These are phyloP conservation scores for Chaenodraco wilsoni DNA, from an alignment of 2,797 vertebrate species.

Conservation along the genomic window DNA sequence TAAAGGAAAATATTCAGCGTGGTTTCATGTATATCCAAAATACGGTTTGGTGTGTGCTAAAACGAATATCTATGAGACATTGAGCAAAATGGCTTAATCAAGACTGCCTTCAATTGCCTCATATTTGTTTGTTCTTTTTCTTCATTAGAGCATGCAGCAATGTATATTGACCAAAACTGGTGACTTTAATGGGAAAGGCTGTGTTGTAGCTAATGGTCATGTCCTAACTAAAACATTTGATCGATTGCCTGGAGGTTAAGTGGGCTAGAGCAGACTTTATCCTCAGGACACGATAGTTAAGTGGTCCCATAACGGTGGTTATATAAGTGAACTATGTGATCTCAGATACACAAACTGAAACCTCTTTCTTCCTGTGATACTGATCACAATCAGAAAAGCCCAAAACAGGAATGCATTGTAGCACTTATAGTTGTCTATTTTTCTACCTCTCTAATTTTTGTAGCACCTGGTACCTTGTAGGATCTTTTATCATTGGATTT, in stretches of 20 bases:
- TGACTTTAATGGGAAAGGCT: not conserved
- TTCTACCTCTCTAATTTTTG: slow-evolving; percentile 22
- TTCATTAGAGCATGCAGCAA: not conserved
- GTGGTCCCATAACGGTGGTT: too few relatives aligned
- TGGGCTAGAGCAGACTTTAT: too few relatives aligned
- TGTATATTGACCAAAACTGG: not conserved
- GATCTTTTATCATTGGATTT: slow-evolving; percentile 34
- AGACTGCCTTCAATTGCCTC: not conserved
- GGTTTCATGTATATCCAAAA: not conserved
- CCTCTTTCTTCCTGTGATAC: too few relatives aligned
- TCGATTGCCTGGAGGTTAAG: too few relatives aligned
- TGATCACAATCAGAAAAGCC: too few relatives aligned
- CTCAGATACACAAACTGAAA: too few relatives aligned
- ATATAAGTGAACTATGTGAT: too few relatives aligned
- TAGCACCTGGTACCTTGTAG: slow-evolving; percentile 8
- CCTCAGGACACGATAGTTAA: too few relatives aligned
- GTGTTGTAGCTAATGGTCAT: not conserved
- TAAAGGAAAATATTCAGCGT: not conserved
- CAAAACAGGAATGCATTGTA: not conserved
- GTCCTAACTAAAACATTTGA: too few relatives aligned
- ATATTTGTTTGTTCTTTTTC: not conserved
- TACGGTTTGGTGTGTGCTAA: not conserved
- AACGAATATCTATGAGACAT: not conserved
- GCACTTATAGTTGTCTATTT: slow-evolving; percentile 14
- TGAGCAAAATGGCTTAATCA: not conserved